phyloP scores from a whole-genome alignment of 2,888 invertebrate species.

The Drosophila nigritarsus region DNA sequence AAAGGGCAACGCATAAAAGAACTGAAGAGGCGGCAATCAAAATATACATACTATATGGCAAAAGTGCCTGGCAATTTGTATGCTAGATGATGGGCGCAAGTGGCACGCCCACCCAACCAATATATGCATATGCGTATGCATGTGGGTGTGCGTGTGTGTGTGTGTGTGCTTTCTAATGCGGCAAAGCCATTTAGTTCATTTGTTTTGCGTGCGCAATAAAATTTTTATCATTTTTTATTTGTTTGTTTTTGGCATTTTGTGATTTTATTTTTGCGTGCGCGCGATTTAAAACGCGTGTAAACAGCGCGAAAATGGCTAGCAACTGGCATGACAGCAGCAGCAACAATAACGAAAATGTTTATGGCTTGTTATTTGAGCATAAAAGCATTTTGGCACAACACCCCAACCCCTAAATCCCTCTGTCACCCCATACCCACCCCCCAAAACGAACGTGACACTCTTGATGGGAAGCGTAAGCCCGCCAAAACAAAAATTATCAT shows the following conservation, averaged over 20 bases:
- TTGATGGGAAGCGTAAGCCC: slow-evolving; percentile 37
- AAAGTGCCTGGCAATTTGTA: slow-evolving; percentile 72
- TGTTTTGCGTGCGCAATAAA: slow-evolving; percentile 79
- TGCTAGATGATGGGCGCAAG: slow-evolving; percentile 46
- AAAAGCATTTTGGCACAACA: slow-evolving; percentile 66
- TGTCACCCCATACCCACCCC: too few relatives aligned
- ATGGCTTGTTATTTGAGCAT: slow-evolving; percentile 79
- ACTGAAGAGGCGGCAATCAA: slow-evolving; percentile 59
- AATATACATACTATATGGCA: slow-evolving; percentile 38
- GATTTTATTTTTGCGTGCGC: slow-evolving; percentile 27
- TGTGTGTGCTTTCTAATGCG: slow-evolving; percentile 55
- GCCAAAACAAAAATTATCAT: slow-evolving; percentile 50
- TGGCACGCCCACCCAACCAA: slow-evolving; percentile 33
- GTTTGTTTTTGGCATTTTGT: slow-evolving; percentile 40
- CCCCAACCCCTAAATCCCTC: background rate
- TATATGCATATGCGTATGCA: slow-evolving; percentile 6
- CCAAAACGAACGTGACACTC: slow-evolving; percentile 71
- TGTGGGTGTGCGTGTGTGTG: slow-evolving; percentile 13
- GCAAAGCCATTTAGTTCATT: slow-evolving; percentile 79
- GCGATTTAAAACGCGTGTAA: slow-evolving; percentile 68
- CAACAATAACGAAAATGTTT: slow-evolving; percentile 62
- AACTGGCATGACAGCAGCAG: slow-evolving; percentile 32
- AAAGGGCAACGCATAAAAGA: slow-evolving; percentile 52
- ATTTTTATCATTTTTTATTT: slow-evolving; percentile 79
- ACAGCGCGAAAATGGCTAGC: slow-evolving; percentile 64